Evolutionary conservation across 1,140 invertebrate species (phyloP).

Genomic region (Tetragnatha versicolor): DNA sequence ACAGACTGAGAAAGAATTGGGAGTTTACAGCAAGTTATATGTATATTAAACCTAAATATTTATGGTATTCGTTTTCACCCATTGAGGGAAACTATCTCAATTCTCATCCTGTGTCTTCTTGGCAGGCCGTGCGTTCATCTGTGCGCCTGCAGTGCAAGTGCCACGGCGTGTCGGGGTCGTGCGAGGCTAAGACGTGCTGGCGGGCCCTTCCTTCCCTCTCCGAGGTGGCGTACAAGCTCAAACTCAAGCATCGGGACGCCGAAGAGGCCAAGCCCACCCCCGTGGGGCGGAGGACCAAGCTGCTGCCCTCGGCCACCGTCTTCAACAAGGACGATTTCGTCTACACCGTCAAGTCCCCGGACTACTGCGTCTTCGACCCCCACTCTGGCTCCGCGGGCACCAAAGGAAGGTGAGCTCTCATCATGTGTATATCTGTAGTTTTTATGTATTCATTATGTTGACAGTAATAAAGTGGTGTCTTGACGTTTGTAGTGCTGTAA

Average conservation of each 20-base stretch:
- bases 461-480: too few species aligned
- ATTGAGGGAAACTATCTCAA: not conserved
- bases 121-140: slow-evolving; percentile 79
- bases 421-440: too few species aligned
- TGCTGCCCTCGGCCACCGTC: slow-evolving; percentile 56
- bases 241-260: slow-evolving; percentile 59
- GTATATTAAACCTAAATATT: not conserved
- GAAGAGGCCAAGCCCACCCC: slow-evolving; percentile 57
- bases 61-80: not conserved
- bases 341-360: slow-evolving; percentile 68
- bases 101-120: slow-evolving; percentile 46
- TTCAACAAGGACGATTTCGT: slow-evolving; percentile 65
- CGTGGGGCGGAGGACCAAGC: slow-evolving; percentile 53
- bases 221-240: slow-evolving; percentile 64
- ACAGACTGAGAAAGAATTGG: too few species aligned
- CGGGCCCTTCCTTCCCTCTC: slow-evolving; percentile 66
- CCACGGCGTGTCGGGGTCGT: slow-evolving; percentile 94
- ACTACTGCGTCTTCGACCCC: slow-evolving; percentile 67
- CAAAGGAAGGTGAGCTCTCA: slow-evolving; percentile 67
- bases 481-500: too few species aligned
- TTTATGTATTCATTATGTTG: too few species aligned
- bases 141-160: slow-evolving; percentile 96
- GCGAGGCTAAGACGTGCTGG: slow-evolving; percentile 93
- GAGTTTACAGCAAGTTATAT: too few species aligned
- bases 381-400: slow-evolving; percentile 72